These are phyloP conservation scores for Papilio machaon DNA, from an alignment of 1,140 invertebrate genomes.

Conservation along the genomic window DNA sequence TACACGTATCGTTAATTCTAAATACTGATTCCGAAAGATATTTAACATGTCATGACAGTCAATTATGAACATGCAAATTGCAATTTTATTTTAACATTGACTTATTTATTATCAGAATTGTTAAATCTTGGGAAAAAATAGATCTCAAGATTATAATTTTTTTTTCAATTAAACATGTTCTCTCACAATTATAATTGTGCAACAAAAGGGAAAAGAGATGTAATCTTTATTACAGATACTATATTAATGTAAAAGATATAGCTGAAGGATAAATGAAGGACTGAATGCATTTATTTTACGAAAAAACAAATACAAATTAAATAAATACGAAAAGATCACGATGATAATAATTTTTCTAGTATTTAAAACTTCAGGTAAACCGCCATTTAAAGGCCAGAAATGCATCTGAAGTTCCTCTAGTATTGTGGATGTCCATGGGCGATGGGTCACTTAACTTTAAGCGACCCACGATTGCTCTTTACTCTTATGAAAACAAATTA, in stretches of 20 bases:
- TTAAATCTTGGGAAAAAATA: not conserved
- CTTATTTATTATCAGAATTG: not conserved
- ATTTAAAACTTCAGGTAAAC: too few relatives aligned
- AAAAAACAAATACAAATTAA: too few relatives aligned
- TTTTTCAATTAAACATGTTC: not conserved
- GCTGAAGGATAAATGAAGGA: not conserved
- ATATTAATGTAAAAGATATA: not conserved
- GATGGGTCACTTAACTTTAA: too few relatives aligned
- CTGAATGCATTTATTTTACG: too few relatives aligned
- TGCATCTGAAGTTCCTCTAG: too few relatives aligned
- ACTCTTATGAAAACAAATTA: conserved; percentile 3
- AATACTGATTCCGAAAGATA: not conserved
- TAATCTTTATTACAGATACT: not conserved
- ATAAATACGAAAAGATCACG: too few relatives aligned
- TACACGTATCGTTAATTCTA: conserved; percentile 5
- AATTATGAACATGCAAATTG: not conserved
- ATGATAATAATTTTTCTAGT: too few relatives aligned
- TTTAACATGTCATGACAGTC: not conserved
- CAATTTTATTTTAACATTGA: not conserved
- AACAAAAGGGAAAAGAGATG: not conserved
- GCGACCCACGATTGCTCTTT: not conserved
- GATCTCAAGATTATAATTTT: not conserved
- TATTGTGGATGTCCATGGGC: too few relatives aligned
- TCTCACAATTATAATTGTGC: not conserved
- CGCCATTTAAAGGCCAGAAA: too few relatives aligned